Evolutionary conservation across 2,888 invertebrate species (phyloP).

Genomic region (Caenorhabditis japonica): DNA sequence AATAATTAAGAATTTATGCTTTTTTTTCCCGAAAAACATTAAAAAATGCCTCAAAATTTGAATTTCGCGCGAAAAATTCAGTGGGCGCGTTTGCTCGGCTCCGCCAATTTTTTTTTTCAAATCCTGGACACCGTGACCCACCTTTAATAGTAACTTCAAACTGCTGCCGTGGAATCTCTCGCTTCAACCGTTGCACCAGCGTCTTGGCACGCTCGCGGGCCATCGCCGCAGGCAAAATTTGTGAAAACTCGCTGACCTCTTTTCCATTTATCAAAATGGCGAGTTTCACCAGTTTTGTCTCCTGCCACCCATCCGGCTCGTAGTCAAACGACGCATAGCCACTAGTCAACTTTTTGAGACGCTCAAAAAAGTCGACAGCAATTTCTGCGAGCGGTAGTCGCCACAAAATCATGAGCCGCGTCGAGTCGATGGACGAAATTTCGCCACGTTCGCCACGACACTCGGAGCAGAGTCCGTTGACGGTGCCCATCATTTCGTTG

Average conservation of each 20-base stretch:
- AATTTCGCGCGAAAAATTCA: no score
- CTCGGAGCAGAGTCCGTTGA: slow-evolving; percentile 70
- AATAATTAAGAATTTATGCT: no score
- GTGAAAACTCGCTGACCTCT: slow-evolving; percentile 71
- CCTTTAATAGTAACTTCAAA: slow-evolving; percentile 68
- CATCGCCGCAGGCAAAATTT: slow-evolving; percentile 68
- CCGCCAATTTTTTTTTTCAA: no score
- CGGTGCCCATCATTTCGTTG: slow-evolving; percentile 68
- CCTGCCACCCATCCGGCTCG: slow-evolving; percentile 88
- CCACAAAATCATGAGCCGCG: slow-evolving; percentile 87
- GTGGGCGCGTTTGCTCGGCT: no score
- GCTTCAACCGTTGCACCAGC: slow-evolving; percentile 68
- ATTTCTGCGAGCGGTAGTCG: slow-evolving; percentile 91
- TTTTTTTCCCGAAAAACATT: no score
- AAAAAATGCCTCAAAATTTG: no score
- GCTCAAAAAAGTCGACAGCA: slow-evolving; percentile 93
- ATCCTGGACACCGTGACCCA: no score
- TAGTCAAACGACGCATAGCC: slow-evolving; percentile 96
- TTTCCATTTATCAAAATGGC: slow-evolving; percentile 84
- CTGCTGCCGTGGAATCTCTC: slow-evolving; percentile 74
- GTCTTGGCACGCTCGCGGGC: slow-evolving; percentile 67
- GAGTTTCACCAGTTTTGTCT: slow-evolving; percentile 86
- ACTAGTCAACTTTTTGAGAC: slow-evolving; percentile 87
- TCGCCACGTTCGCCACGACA: slow-evolving; percentile 73
- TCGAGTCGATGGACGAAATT: slow-evolving; percentile 82